Conservation (phyloP, 2,888 invertebrate genomes). For the Tetragnatha montana region DNA sequence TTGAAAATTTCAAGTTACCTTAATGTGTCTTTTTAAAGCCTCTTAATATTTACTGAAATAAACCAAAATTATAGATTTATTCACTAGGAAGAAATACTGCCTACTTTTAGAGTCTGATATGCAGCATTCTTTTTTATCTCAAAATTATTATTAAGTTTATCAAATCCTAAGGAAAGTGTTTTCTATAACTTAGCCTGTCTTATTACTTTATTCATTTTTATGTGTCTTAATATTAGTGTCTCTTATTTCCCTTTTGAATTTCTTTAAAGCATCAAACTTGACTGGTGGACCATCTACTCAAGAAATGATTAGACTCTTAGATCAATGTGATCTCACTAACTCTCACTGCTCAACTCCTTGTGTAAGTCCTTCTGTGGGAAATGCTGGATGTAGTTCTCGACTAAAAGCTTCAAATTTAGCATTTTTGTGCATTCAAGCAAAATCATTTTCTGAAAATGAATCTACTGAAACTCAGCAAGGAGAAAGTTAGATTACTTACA, state of each 20-base stretch:
- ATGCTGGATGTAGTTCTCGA: conserved; percentile 77
- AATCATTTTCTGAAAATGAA: conserved; percentile 37
- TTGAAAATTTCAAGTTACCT: too few relatives aligned
- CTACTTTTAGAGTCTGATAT: too few relatives aligned
- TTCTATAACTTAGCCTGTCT: too few relatives aligned
- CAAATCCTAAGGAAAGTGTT: too few relatives aligned
- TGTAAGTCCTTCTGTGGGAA: conserved; percentile 84
- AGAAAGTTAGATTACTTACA: neutral
- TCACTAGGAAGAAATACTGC: too few relatives aligned
- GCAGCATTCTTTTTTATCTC: too few relatives aligned
- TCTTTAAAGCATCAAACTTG: conserved; percentile 41
- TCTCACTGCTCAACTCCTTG: conserved; percentile 87
- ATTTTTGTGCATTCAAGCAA: conserved; percentile 73
- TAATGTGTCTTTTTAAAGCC: too few relatives aligned
- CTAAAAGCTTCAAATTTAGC: conserved; percentile 76
- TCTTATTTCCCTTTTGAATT: neutral
- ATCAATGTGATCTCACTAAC: conserved; percentile 94
- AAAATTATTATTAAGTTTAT: too few relatives aligned
- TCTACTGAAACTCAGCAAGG: conserved; percentile 23
- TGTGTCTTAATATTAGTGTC: neutral
- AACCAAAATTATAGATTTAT: too few relatives aligned
- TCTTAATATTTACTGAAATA: too few relatives aligned
- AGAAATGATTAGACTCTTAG: conserved; percentile 91
- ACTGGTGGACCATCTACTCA: conserved; percentile 92
- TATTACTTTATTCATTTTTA: neutral